Evolutionary conservation across 1,140 invertebrate genomes (phyloP).

Genomic region (Sitobion miscanthi): DNA sequence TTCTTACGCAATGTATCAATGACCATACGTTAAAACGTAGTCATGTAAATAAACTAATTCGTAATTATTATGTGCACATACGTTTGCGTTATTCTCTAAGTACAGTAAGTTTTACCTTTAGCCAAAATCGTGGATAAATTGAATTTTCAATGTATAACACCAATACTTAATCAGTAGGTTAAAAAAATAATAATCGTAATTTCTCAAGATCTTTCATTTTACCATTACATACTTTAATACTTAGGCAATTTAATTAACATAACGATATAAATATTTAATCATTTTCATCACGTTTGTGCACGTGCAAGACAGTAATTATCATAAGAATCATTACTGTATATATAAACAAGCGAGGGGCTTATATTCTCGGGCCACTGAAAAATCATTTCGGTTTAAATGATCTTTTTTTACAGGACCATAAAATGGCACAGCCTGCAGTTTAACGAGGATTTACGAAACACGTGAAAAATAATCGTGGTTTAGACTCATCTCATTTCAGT

Average conservation of each 20-base stretch:
- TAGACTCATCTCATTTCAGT: neutral
- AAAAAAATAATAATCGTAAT: neutral
- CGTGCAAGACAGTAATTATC: neutral
- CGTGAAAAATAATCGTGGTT: constrained; percentile 16
- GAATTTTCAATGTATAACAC: neutral
- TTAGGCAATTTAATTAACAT: neutral
- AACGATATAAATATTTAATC: neutral
- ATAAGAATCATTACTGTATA: neutral
- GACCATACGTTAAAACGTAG: too few species aligned
- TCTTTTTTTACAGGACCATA: neutral
- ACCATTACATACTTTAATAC: neutral
- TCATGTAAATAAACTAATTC: too few species aligned
- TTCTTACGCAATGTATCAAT: too few species aligned
- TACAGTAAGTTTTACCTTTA: too few species aligned
- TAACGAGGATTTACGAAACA: neutral
- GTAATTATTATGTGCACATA: too few species aligned
- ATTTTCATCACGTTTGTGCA: neutral
- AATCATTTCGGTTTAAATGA: constrained; percentile 4
- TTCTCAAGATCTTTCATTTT: neutral
- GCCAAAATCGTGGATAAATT: too few species aligned
- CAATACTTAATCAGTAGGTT: neutral
- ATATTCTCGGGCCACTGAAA: too few species aligned
- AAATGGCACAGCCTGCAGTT: neutral
- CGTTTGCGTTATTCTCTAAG: too few species aligned
- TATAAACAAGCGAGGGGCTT: neutral